Conservation (phyloP, 2,888 invertebrate genomes). For the Leucania comma region DNA sequence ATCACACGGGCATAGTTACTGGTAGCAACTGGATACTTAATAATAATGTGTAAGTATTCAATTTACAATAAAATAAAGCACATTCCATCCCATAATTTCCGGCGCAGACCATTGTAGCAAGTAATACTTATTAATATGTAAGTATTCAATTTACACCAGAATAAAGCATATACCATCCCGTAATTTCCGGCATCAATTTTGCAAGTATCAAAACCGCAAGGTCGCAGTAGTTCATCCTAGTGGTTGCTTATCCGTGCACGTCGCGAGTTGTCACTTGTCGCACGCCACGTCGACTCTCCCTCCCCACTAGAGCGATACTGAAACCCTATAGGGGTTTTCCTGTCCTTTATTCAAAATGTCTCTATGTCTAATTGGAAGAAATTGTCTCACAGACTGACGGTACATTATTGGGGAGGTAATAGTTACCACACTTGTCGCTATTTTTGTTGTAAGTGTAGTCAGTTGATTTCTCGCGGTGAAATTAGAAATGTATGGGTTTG, state of each 20-base stretch:
- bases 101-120: too few species aligned
- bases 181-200: neutral
- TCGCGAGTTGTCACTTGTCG: conserved; percentile 87
- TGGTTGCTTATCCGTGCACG: conserved; percentile 85
- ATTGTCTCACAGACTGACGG: conserved; percentile 59
- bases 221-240: conserved; percentile 68
- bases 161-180: neutral
- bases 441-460: conserved; percentile 14
- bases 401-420: conserved; percentile 47
- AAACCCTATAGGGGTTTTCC: conserved; percentile 79
- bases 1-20: too few species aligned
- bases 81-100: neutral
- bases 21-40: too few species aligned
- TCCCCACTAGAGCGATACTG: conserved; percentile 72
- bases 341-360: conserved; percentile 75
- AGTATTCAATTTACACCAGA: neutral
- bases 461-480: conserved; percentile 11
- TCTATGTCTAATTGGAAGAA: conserved; percentile 66
- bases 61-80: neutral
- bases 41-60: too few species aligned
- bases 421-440: conserved; percentile 40
- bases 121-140: too few species aligned
- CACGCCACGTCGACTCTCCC: conserved; percentile 79
- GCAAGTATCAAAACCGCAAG: conserved; percentile 73
- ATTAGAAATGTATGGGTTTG: conserved; percentile 5